Evolutionary conservation across 2,113 vertebrate species (phyloP), one percentile per base, ranked within the genome.

Genomic region (Cryptomyrus ogoouensis): DNA sequence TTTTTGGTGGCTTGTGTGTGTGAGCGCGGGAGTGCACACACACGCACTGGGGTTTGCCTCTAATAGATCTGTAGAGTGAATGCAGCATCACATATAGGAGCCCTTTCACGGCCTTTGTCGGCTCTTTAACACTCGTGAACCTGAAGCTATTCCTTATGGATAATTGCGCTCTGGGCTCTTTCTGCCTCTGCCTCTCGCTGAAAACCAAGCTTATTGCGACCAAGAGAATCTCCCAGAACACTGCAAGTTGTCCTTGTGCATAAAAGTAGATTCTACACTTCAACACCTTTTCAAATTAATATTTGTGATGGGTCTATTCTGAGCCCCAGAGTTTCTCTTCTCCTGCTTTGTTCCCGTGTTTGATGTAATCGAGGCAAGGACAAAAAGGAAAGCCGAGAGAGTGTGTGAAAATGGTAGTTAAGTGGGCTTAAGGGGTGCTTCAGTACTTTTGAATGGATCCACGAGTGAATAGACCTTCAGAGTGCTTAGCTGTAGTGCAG

Each of bases 231-330:
- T 97, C 96, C 97, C 96, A 97, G 96, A 97, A 97, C 98, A 98
- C 97, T 97, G 97, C 97, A 98, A 99, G 97, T 99, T 99, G 98
- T 99, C 98, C 98, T 99, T 99, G 97, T 98, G 97, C 97, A 99
- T 99, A 98, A 98, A 99, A 99, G 98, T 98, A 99, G 97, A 99
- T 98, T 99, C 98, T 99, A 97, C 98, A 98, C 98, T 98, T 98
- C 97, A 99, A 99, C 98, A 99, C 98, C 98, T 99, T 99, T 99
- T 99, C 98, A 99, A 99, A 99, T 99, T 99, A 99, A 99, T 99
- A 99, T 99, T 99, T 99, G 98, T 98, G 97, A 99, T 99, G 98
- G 97, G 96, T 97, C 97, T 97, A 98, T 99, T 99, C 98, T 98
- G 97, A 97, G 96, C 97, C 95, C 96, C 97, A 93, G 96, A 97